A percentile compares a stretch with the other conserved stretches of the same genome.
Evolutionary conservation across 1,140 invertebrate species (phyloP).

Genomic region (Polyergus mexicanus): DNA sequence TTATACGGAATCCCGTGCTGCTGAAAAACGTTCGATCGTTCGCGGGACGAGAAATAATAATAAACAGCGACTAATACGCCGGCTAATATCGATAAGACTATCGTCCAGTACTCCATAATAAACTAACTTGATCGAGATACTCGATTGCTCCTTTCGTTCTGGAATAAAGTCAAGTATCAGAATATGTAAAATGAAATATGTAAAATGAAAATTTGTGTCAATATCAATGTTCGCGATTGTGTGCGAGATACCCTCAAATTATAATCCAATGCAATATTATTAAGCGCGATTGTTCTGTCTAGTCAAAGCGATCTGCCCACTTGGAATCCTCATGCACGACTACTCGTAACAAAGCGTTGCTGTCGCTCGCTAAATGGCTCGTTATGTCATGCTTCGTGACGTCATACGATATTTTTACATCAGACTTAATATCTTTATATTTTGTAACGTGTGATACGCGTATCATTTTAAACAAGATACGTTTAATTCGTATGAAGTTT

Average conservation of each 20-base stretch:
- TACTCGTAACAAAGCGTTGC: not conserved
- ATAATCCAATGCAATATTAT: conserved; percentile 42
- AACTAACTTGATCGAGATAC: conserved; percentile 3
- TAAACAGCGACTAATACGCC: conserved; percentile 15
- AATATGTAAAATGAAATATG: conserved; percentile 17
- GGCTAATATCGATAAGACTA: conserved; percentile 21
- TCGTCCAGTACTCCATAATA: conserved; percentile 53
- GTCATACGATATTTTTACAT: not conserved
- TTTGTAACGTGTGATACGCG: not conserved
- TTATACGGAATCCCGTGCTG: conserved; percentile 34
- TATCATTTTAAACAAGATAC: not conserved
- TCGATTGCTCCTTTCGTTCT: conserved; percentile 4
- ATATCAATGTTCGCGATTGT: conserved; percentile 25
- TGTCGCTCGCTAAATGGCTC: conserved; percentile 15
- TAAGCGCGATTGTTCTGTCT: conserved; percentile 30
- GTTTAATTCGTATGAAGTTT: not conserved
- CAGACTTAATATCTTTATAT: not conserved
- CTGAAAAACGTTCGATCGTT: not conserved
- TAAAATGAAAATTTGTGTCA: conserved; percentile 39
- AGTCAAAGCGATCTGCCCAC: conserved; percentile 11
- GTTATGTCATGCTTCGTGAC: not conserved
- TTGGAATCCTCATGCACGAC: conserved; percentile 18
- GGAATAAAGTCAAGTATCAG: conserved; percentile 27
- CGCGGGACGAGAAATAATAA: not conserved
- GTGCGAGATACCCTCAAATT: not conserved